Percentiles rank a stretch among this genome's conserved stretches.
Conservation (phyloP, 1,140 invertebrate species). For the Atta colombica region DNA sequence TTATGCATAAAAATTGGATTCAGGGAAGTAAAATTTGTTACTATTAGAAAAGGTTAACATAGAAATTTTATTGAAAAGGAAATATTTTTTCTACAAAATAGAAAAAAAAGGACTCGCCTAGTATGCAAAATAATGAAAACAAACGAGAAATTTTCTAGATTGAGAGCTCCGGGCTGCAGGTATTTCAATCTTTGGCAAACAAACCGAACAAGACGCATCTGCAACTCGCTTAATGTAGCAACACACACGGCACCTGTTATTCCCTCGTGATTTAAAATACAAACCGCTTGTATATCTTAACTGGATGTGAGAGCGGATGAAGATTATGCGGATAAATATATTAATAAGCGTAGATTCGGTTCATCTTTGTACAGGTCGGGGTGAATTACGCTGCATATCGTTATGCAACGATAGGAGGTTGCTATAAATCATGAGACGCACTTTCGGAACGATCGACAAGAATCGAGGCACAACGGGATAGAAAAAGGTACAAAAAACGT, state of each 20-base stretch:
- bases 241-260: neutral
- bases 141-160: conserved; percentile 19
- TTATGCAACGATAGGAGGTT: conserved; percentile 34
- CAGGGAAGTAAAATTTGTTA: neutral
- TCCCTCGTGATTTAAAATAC: conserved; percentile 40
- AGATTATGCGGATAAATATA: conserved; percentile 57
- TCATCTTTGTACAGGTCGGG: neutral
- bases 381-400: neutral
- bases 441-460: conserved; percentile 33
- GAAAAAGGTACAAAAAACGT: conserved; percentile 9
- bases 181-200: conserved; percentile 22
- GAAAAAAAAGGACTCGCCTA: neutral
- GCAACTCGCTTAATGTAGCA: neutral
- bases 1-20: neutral
- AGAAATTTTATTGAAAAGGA: neutral
- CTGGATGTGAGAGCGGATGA: neutral
- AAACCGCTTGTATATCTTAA: conserved; percentile 51
- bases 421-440: conserved; percentile 37
- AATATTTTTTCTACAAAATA: neutral
- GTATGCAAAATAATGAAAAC: conserved; percentile 28
- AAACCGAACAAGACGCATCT: conserved; percentile 20
- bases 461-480: conserved; percentile 13
- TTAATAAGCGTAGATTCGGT: conserved; percentile 29
- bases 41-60: neutral
- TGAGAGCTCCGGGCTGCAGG: neutral